These are phyloP conservation scores for Entelurus aequoreus DNA, from an alignment of 2,113 vertebrate species.

Conservation along the genomic window DNA sequence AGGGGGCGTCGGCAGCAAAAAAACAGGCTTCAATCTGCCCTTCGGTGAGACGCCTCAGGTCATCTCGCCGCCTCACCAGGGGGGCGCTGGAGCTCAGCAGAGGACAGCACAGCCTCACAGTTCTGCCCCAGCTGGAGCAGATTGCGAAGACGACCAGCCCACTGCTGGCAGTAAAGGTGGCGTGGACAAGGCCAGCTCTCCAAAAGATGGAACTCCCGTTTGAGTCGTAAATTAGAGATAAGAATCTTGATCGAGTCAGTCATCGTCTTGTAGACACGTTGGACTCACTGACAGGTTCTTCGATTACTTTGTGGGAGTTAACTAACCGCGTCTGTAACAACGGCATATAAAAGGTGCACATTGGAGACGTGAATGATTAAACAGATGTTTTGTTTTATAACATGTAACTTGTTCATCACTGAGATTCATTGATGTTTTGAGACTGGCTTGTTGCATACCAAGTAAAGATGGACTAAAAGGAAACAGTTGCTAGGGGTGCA, in stretches of 20 bases:
- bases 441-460: no score
- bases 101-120: constrained; percentile 10
- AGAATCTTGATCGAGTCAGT: constrained; percentile 25
- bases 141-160: constrained; percentile 21
- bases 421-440: no score
- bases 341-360: constrained; percentile 35
- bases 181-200: constrained; percentile 24
- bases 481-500: no score
- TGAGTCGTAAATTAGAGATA: constrained; percentile 31
- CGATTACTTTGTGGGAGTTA: background rate
- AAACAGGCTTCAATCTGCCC: constrained; percentile 63
- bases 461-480: no score
- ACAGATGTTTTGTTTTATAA: constrained; percentile 47
- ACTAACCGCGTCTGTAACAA: constrained; percentile 38
- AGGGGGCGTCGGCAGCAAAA: constrained; percentile 13
- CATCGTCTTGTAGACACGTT: constrained; percentile 10
- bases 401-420: background rate
- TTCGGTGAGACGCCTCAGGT: constrained; percentile 37
- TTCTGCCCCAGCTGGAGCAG: constrained; percentile 6
- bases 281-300: constrained; percentile 14
- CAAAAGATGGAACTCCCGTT: constrained; percentile 72
- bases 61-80: constrained; percentile 29
- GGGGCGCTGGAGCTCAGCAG: background rate
- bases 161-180: constrained; percentile 9
- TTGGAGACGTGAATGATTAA: constrained; percentile 48